Evolutionary conservation across 2,797 vertebrate species (phyloP).

Genomic region (Onychomys arenicola): DNA sequence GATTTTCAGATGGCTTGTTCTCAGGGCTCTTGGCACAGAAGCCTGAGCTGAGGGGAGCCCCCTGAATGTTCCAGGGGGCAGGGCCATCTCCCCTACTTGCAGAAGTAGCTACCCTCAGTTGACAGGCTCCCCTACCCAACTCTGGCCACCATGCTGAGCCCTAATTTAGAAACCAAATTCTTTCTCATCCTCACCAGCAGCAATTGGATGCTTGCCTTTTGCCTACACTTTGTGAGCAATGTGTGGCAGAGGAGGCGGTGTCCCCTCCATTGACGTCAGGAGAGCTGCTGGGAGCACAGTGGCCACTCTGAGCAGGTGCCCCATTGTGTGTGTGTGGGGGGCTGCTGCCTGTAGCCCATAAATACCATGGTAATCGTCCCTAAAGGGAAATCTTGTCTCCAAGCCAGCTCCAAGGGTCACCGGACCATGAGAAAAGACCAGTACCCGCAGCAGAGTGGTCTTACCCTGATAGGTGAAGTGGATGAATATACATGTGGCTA

Average conservation of each 20-base stretch:
- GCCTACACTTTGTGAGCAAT: slow-evolving; percentile 46
- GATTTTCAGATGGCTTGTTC: slow-evolving; percentile 88
- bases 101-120: slow-evolving; percentile 24
- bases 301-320: slow-evolving; percentile 33
- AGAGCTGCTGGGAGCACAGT: slow-evolving; percentile 31
- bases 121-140: not conserved
- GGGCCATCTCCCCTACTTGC: not conserved
- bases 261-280: slow-evolving; percentile 64
- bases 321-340: not conserved
- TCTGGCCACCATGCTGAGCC: slow-evolving; percentile 55
- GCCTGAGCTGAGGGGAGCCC: slow-evolving; percentile 68
- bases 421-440: not conserved
- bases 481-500: too few relatives aligned
- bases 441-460: not conserved
- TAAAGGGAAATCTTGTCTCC: slow-evolving; percentile 28
- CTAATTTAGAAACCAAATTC: slow-evolving; percentile 77
- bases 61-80: not conserved
- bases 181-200: slow-evolving; percentile 68
- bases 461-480: not conserved
- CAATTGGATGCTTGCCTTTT: slow-evolving; percentile 18
- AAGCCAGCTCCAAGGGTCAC: not conserved
- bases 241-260: not conserved
- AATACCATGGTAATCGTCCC: not conserved
- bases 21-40: slow-evolving; percentile 84
- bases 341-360: not conserved